phyloP scores from a whole-genome alignment of 2,113 vertebrate species.

The Dasyornis broadbenti region DNA sequence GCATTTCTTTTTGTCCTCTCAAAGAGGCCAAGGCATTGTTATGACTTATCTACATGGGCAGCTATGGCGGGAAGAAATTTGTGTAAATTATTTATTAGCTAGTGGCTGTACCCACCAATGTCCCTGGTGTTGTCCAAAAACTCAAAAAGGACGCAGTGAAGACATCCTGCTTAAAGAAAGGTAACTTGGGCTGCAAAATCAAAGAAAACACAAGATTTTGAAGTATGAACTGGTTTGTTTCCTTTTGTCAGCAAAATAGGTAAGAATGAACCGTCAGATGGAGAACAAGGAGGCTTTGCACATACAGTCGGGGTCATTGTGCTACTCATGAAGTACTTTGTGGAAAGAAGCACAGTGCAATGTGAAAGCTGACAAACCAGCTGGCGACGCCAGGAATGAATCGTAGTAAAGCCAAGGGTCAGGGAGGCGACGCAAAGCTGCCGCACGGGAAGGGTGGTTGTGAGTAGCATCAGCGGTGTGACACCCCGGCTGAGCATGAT shows the following conservation, averaged over 20 bases:
- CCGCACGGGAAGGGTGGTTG: not conserved
- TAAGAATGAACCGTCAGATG: not conserved
- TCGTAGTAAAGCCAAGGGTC: not conserved
- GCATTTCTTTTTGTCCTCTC: not conserved
- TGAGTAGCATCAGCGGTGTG: accelerated
- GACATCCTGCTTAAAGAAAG: not conserved
- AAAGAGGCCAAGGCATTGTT: not conserved
- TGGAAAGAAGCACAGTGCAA: not conserved
- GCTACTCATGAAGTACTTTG: accelerated
- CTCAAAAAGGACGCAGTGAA: not conserved
- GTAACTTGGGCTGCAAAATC: not conserved
- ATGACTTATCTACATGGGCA: not conserved
- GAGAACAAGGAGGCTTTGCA: not conserved
- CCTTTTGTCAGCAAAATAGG: not conserved
- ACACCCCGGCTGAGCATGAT: accelerated
- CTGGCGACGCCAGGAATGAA: not conserved
- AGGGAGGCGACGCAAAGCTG: not conserved
- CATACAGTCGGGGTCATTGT: not conserved
- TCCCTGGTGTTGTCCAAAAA: not conserved
- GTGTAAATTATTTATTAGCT: not conserved
- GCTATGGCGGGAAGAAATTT: not conserved
- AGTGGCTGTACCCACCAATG: not conserved
- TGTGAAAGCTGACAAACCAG: not conserved
- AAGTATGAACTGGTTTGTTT: not conserved
- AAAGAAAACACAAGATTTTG: not conserved